These are phyloP conservation scores for Zygaena filipendulae DNA, from an alignment of 2,888 invertebrate species.

Conservation along the genomic window DNA sequence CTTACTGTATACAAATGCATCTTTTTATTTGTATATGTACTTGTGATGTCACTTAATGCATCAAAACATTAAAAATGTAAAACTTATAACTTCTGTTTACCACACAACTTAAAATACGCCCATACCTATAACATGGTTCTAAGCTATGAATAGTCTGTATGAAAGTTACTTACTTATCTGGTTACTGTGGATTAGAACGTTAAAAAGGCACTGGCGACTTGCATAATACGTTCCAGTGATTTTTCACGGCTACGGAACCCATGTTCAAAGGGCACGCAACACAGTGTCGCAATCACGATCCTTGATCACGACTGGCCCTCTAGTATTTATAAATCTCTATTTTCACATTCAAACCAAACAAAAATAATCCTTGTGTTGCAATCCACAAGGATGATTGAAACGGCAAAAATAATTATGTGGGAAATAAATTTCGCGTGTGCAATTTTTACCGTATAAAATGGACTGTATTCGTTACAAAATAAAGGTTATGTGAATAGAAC, in stretches of 20 bases:
- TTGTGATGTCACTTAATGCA: too few relatives aligned
- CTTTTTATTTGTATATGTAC: too few relatives aligned
- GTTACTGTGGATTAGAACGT: slow-evolving; percentile 52
- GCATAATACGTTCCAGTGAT: slow-evolving; percentile 62
- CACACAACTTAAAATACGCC: too few relatives aligned
- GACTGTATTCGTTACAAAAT: slow-evolving; percentile 23
- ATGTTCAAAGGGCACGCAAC: slow-evolving; percentile 65
- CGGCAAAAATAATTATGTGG: slow-evolving; percentile 20
- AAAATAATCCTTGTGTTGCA: slow-evolving; percentile 26
- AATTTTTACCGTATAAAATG: slow-evolving; percentile 20
- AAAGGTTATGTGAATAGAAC: slow-evolving; percentile 21
- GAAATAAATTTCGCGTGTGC: slow-evolving; percentile 16
- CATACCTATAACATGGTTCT: too few relatives aligned
- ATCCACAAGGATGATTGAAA: slow-evolving; percentile 22
- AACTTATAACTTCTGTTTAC: too few relatives aligned
- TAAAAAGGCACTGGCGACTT: slow-evolving; percentile 42
- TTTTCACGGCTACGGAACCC: slow-evolving; percentile 65
- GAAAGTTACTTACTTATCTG: slow-evolving; percentile 32
- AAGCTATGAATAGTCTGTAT: too few relatives aligned
- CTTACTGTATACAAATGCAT: too few relatives aligned
- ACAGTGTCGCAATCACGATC: slow-evolving; percentile 66
- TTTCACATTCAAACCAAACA: slow-evolving; percentile 15
- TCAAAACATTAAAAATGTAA: too few relatives aligned
- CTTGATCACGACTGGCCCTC: slow-evolving; percentile 60
- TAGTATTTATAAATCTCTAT: slow-evolving; percentile 41